Base-by-base conservation (phyloP, 1,140 invertebrate species). In the Dreissena rostriformis region DNA sequence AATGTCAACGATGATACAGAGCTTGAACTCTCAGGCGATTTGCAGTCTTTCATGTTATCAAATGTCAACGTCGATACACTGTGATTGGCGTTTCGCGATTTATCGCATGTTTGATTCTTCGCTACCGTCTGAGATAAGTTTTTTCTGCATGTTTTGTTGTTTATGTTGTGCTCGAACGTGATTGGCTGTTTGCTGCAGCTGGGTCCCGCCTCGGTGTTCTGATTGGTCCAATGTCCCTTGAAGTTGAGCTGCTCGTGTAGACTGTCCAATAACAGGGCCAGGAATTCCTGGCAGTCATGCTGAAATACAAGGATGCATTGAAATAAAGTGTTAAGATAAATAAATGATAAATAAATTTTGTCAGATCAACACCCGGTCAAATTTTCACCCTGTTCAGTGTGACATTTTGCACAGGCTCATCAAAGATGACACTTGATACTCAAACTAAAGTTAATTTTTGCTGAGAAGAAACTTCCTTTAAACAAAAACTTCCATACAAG, bases 201-300 rank as follows among this genome's bases (percentile, higher is more conserved):
- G n/a, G 80, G 70, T 11, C 61, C 80, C 7, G 72, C 72, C 39
- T 74, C 80, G 29, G 39, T 66, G 52, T 63, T 77, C 39, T 61
- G 82, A 84, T 84, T 84, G 70, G 82, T 78, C 63, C 61, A 51
- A 2, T 61, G 28, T 49, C 39, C 52, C 55, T 72, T 77, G 26
- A 83, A 70, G 78, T 96, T 96, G 90, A 96, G 94, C 91, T 96
- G 95, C 89, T 96, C 96, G 86, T 96, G 96, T 15, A 96, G 92
- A 17, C 95, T 95, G 87, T 96, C 96, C 84, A 96, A 90, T 17
- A 96, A 90, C 14, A 96, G 92, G 11, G 96, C 96, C 49, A 96
- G 92, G 92, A 96, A 96, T 89, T 96, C 96, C 93, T 96, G 96
- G 93, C 96, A 96, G 90, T 96, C 96, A 88, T 96, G 96, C 95